A percentile compares a stretch with the other conserved stretches of the same genome.
Evolutionary conservation across 1,140 invertebrate genomes (phyloP).

Genomic region (Aphis craccivora): DNA sequence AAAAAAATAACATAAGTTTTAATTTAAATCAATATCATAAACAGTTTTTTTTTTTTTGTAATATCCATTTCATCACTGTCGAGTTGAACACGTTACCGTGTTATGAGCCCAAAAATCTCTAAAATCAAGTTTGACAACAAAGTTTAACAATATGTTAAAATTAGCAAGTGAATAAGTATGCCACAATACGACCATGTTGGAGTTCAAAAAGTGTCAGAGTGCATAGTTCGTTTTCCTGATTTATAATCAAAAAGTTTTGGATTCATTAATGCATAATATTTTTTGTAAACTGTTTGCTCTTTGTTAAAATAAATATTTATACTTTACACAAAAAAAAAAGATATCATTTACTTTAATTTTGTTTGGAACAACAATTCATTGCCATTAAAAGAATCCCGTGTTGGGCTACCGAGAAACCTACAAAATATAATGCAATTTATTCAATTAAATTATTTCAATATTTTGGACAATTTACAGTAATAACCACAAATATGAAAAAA

Average conservation of each 20-base stretch:
- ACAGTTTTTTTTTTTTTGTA: background rate
- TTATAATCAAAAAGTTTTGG: slow-evolving; percentile 44
- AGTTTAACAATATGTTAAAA: slow-evolving; percentile 55
- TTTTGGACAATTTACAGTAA: background rate
- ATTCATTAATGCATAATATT: slow-evolving; percentile 23
- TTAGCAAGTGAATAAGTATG: slow-evolving; percentile 7
- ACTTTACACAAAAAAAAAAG: background rate
- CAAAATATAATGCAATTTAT: background rate
- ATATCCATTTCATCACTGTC: background rate
- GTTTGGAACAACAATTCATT: background rate
- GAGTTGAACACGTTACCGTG: no score
- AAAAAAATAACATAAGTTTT: no score
- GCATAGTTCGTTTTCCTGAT: slow-evolving; percentile 30
- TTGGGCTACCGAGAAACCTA: background rate
- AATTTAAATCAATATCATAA: background rate
- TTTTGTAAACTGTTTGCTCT: slow-evolving; percentile 5
- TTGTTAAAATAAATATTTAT: slow-evolving; percentile 39
- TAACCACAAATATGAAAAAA: background rate
- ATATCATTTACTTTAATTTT: background rate
- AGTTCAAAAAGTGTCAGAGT: slow-evolving; percentile 36
- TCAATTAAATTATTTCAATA: background rate
- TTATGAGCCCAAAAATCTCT: background rate
- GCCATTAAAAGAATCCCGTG: background rate
- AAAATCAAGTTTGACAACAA: slow-evolving; percentile 45
- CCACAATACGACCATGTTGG: background rate